A percentile compares a stretch with the other conserved stretches of the same genome.
These are phyloP conservation scores for Leptodactylus fuscus DNA, from an alignment of 2,113 vertebrate species.

Conservation along the genomic window DNA sequence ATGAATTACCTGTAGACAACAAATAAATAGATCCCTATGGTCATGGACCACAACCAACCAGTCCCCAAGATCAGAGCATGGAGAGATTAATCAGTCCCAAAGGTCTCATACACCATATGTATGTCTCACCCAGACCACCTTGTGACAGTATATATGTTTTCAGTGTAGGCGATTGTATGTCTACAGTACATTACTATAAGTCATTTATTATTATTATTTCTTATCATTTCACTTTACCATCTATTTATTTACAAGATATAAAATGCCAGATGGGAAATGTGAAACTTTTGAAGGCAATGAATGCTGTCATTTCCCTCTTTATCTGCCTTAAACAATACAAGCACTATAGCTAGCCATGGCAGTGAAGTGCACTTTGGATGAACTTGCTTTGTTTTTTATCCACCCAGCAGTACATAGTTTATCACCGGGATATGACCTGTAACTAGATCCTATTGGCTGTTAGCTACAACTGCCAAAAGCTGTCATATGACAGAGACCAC, in stretches of 20 bases:
- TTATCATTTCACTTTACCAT: not conserved
- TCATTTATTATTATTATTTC: not conserved
- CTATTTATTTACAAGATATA: not conserved
- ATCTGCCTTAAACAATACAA: not conserved
- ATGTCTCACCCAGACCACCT: too few species aligned
- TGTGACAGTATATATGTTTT: too few species aligned
- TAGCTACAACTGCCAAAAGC: slow-evolving; percentile 26
- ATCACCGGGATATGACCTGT: slow-evolving; percentile 53
- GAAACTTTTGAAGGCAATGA: not conserved
- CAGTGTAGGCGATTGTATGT: not conserved
- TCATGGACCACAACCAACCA: too few species aligned
- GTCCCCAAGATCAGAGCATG: too few species aligned
- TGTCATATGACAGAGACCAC: slow-evolving; percentile 38
- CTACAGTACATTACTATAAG: not conserved
- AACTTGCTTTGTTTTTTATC: slow-evolving; percentile 46
- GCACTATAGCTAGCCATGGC: not conserved
- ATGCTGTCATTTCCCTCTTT: not conserved
- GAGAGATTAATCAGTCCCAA: too few species aligned
- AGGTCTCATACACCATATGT: too few species aligned
- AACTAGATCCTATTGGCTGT: slow-evolving; percentile 39
- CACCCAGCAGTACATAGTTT: slow-evolving; percentile 23
- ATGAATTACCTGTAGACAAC: too few species aligned
- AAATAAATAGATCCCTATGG: too few species aligned
- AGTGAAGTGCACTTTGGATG: slow-evolving; percentile 38
- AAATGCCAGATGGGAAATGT: not conserved